A percentile compares a stretch with the other conserved stretches of the same genome.
These are phyloP conservation scores for Piscicola geometra DNA, from an alignment of 2,888 invertebrate species.

Conservation along the genomic window DNA sequence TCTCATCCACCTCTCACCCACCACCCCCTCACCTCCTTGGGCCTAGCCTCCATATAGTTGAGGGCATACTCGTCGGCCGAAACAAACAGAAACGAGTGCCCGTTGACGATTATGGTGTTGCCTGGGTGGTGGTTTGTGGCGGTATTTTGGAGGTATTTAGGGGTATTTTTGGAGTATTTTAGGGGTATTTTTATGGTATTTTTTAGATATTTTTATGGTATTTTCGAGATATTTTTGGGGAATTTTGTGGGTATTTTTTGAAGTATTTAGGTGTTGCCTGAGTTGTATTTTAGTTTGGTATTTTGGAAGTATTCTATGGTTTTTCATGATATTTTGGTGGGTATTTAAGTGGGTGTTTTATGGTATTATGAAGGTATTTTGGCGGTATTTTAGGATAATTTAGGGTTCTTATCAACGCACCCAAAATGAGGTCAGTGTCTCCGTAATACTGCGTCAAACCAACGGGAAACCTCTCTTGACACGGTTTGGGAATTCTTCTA, in stretches of 20 bases:
- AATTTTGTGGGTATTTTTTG: too few species aligned
- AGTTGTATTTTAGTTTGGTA: too few species aligned
- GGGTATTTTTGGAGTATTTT: too few species aligned
- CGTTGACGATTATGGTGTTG: constrained; percentile 50
- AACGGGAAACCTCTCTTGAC: constrained; percentile 60
- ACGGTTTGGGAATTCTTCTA: constrained; percentile 57
- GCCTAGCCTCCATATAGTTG: constrained; percentile 71
- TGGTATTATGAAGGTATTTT: too few species aligned
- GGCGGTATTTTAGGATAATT: too few species aligned
- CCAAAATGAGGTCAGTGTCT: constrained; percentile 53
- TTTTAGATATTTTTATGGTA: too few species aligned
- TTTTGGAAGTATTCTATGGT: background rate
- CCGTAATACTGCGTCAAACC: constrained; percentile 53
- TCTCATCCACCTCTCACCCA: too few species aligned
- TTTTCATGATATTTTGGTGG: constrained; percentile 45
- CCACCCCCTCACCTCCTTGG: constrained; percentile 5
- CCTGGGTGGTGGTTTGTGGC: constrained; percentile 38
- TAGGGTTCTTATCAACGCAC: constrained; percentile 44
- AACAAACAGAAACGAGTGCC: constrained; percentile 52
- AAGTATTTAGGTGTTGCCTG: constrained; percentile 47
- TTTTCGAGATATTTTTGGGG: too few species aligned
- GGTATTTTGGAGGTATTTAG: too few species aligned
- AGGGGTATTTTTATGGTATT: too few species aligned
- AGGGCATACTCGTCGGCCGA: constrained; percentile 57
- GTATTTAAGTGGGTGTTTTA: too few species aligned